These are phyloP conservation scores for Triops cancriformis DNA, from an alignment of 1,140 invertebrate genomes.

Conservation along the genomic window DNA sequence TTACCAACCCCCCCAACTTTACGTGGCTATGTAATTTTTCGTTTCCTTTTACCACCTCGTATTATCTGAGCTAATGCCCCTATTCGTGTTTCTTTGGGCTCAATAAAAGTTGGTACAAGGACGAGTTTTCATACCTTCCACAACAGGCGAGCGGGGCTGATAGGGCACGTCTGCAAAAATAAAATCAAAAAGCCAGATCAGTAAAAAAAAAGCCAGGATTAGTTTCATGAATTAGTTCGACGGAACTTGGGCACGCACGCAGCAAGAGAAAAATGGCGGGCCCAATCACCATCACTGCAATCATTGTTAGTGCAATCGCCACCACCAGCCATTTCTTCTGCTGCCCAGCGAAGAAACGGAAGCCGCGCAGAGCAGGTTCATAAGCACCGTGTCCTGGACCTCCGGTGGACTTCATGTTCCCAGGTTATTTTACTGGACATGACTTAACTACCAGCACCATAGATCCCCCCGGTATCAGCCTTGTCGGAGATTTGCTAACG, in stretches of 20 bases:
- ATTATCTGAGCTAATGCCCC: background rate
- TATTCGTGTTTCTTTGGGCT: background rate
- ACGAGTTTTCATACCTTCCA: background rate
- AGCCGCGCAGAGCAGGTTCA: background rate
- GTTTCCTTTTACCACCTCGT: background rate
- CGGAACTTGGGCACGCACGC: background rate
- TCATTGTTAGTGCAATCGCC: background rate
- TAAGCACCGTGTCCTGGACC: background rate
- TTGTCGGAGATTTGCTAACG: background rate
- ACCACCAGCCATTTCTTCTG: background rate
- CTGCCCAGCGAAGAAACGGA: background rate
- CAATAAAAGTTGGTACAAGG: conserved; percentile 7
- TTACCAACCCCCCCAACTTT: background rate
- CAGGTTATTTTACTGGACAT: background rate
- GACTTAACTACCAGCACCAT: background rate
- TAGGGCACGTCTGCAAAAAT: conserved; percentile 12
- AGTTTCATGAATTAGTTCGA: background rate
- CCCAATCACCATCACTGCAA: background rate
- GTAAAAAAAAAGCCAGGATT: background rate
- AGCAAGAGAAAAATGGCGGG: background rate
- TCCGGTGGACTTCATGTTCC: background rate
- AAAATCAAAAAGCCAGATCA: background rate
- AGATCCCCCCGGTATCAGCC: background rate
- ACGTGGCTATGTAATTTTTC: background rate
- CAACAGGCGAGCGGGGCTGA: background rate